These are phyloP conservation scores for Ceramica pisi DNA, from an alignment of 2,888 invertebrate species.

Conservation along the genomic window DNA sequence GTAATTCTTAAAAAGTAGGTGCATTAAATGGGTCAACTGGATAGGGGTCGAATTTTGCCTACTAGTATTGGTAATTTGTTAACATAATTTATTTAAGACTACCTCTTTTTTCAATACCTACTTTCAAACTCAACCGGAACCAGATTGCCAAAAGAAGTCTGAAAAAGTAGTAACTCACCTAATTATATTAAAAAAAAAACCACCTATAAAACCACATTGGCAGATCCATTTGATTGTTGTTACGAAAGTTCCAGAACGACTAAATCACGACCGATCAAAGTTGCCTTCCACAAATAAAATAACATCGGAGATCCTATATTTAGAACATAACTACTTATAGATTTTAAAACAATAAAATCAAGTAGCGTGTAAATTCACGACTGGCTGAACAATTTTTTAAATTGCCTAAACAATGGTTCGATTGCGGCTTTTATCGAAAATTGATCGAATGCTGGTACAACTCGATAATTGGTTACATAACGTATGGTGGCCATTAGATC, in stretches of 20 bases:
- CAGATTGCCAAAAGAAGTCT: not conserved
- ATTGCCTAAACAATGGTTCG: constrained; percentile 40
- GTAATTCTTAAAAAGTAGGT: too few species aligned
- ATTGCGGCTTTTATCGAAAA: constrained; percentile 51
- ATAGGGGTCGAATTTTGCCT: too few species aligned
- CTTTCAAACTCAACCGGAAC: too few species aligned
- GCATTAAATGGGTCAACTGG: too few species aligned
- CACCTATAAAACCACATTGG: not conserved
- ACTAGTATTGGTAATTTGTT: too few species aligned
- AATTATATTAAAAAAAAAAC: not conserved
- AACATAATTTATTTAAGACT: too few species aligned
- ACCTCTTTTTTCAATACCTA: too few species aligned
- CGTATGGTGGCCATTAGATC: constrained; percentile 71
- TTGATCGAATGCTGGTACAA: constrained; percentile 57
- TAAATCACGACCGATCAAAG: constrained; percentile 8
- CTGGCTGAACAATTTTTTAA: constrained; percentile 35
- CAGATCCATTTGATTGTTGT: not conserved
- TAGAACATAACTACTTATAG: constrained; percentile 22
- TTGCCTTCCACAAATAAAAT: constrained; percentile 15
- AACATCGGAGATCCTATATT: constrained; percentile 20
- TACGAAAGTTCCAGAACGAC: constrained; percentile 18
- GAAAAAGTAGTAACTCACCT: not conserved
- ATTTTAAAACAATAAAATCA: constrained; percentile 45
- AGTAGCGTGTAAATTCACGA: constrained; percentile 44
- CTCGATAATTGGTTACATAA: constrained; percentile 71